Percentiles rank a stretch among this genome's conserved stretches.
These are phyloP conservation scores for Hippolais icterina DNA, from an alignment of 2,113 vertebrate genomes.

Conservation along the genomic window DNA sequence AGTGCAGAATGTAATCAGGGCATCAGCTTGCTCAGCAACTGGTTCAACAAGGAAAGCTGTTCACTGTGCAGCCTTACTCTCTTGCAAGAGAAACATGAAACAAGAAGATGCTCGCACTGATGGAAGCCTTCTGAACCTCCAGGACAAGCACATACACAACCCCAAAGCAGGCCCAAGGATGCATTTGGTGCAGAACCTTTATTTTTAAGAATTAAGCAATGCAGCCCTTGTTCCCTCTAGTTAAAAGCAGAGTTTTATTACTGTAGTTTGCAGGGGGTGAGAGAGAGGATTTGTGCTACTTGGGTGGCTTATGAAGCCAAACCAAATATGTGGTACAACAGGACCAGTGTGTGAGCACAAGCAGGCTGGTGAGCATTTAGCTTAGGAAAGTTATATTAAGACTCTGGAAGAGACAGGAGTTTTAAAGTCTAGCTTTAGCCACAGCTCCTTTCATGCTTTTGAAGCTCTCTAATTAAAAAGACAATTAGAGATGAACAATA, in stretches of 20 bases:
- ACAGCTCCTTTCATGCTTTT: neutral
- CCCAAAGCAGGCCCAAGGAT: rapidly evolving
- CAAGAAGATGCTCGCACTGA: rapidly evolving
- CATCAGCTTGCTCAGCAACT: neutral
- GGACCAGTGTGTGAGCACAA: neutral
- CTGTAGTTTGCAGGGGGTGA: neutral
- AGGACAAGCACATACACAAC: neutral
- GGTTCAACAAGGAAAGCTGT: neutral
- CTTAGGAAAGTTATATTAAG: neutral
- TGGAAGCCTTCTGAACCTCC: neutral
- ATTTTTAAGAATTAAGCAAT: neutral
- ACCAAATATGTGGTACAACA: neutral
- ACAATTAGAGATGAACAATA: neutral
- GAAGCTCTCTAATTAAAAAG: conserved; percentile 43
- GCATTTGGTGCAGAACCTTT: neutral
- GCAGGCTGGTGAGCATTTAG: neutral
- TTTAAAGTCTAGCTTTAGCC: neutral
- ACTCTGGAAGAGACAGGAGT: neutral
- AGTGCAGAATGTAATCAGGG: neutral
- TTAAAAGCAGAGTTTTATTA: neutral
- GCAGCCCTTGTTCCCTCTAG: neutral
- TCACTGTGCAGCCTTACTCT: neutral
- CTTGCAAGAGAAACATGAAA: neutral
- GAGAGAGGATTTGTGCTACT: neutral
- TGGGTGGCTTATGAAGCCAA: neutral